phyloP scores from a whole-genome alignment of 2,888 invertebrate species.

The Spialia ferax region DNA sequence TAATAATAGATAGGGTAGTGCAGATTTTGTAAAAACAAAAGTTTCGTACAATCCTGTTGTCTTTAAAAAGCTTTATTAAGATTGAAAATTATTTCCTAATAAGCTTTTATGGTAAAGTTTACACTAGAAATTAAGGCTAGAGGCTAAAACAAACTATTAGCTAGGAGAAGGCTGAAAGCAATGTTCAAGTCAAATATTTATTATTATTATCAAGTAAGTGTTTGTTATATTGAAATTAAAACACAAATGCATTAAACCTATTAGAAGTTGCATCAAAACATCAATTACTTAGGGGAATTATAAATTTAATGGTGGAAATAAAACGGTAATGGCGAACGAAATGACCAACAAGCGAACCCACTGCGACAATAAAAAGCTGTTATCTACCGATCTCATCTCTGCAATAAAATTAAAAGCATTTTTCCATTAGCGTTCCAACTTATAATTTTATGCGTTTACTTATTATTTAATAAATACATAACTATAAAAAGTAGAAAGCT shows the following conservation, averaged over 20 bases:
- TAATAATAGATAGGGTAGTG: slow-evolving; percentile 2
- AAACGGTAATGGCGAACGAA: slow-evolving; percentile 19
- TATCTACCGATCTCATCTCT: slow-evolving; percentile 49
- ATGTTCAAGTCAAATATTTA: no score
- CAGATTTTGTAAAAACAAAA: slow-evolving; percentile 1
- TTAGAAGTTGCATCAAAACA: not conserved
- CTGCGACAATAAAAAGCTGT: slow-evolving; percentile 42
- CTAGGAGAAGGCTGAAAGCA: no score
- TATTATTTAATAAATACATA: no score
- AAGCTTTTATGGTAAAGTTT: no score
- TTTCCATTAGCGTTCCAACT: slow-evolving; percentile 41
- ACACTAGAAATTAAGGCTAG: no score
- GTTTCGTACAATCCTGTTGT: not conserved
- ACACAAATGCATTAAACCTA: not conserved
- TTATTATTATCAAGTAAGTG: no score
- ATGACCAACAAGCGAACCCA: slow-evolving; percentile 41
- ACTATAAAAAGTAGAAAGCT: no score
- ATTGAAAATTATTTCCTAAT: no score
- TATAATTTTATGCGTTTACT: not conserved
- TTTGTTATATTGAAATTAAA: no score
- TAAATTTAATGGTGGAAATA: not conserved
- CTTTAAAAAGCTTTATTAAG: not conserved
- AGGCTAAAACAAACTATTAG: no score
- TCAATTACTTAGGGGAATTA: slow-evolving; percentile 19
- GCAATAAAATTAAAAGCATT: slow-evolving; percentile 52